A percentile compares a stretch with the other conserved stretches of the same genome.
These are phyloP conservation scores for Gadus macrocephalus DNA, from an alignment of 2,113 vertebrate species.

Conservation along the genomic window DNA sequence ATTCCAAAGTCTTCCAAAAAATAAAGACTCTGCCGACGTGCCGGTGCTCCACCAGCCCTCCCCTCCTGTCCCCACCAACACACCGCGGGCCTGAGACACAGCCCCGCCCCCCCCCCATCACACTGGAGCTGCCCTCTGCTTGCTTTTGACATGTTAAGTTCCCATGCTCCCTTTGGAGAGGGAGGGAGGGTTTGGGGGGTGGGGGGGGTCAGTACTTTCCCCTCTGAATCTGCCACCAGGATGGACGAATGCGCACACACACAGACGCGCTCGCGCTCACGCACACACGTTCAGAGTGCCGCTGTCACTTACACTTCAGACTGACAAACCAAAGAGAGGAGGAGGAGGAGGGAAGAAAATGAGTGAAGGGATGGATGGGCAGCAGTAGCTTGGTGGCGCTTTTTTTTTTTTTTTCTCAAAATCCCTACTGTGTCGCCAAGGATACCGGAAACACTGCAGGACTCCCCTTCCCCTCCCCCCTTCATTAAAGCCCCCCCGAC, in stretches of 20 bases:
- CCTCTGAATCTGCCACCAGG: conserved; percentile 28
- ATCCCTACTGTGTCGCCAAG: conserved; percentile 69
- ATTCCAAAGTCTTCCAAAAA: background rate
- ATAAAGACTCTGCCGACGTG: too few relatives aligned
- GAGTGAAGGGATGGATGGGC: conserved; percentile 29
- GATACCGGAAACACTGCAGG: conserved; percentile 73
- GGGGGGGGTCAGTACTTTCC: conserved; percentile 52
- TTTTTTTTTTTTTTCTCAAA: conserved; percentile 60
- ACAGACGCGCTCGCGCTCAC: conserved; percentile 9
- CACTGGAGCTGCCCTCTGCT: conserved; percentile 36
- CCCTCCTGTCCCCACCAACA: too few relatives aligned
- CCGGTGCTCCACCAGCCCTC: too few relatives aligned
- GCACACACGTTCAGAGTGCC: conserved; percentile 17
- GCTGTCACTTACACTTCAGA: conserved; percentile 70
- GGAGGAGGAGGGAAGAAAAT: conserved; percentile 33
- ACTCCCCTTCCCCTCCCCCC: conserved; percentile 56
- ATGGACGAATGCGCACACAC: conserved; percentile 17
- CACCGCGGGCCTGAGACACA: conserved; percentile 4
- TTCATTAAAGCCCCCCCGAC: conserved; percentile 35
- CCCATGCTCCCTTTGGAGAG: conserved; percentile 51
- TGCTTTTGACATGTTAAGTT: conserved; percentile 70
- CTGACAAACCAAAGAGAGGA: conserved; percentile 61
- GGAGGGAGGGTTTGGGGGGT: conserved; percentile 5
- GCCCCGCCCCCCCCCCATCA: conserved; percentile 4
- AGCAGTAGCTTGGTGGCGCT: conserved; percentile 42